phyloP scores from a whole-genome alignment of 2,113 vertebrate species.

The Rynchops niger region DNA sequence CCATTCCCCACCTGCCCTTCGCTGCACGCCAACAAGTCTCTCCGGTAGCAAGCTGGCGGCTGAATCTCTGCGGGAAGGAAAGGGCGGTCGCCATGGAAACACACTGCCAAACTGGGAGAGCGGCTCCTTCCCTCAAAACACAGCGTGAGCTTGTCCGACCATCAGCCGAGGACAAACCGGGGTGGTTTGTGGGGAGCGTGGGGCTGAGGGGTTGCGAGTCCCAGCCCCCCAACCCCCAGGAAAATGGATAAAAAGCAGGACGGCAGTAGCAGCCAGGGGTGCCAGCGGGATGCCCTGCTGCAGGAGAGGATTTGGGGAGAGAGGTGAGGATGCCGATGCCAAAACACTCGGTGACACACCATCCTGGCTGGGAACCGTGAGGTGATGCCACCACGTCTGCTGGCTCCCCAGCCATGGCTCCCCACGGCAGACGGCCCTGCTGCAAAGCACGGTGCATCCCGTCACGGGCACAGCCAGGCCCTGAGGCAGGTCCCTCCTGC shows the following conservation, averaged over 20 bases:
- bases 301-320: neutral
- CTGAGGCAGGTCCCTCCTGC: neutral
- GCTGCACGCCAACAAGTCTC: neutral
- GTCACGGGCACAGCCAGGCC: neutral
- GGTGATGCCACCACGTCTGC: neutral
- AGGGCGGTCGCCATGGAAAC: conserved; percentile 66
- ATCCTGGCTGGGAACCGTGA: accelerated
- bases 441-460: neutral
- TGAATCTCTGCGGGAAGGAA: conserved; percentile 19
- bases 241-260: accelerated
- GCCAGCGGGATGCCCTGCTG: accelerated
- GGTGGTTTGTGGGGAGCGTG: accelerated
- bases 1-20: neutral
- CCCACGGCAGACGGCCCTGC: neutral
- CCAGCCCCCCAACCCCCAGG: neutral
- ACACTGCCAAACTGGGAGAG: conserved; percentile 48
- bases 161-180: accelerated
- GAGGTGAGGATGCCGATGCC: accelerated
- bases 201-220: accelerated
- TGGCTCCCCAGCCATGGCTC: neutral
- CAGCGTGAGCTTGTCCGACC: neutral
- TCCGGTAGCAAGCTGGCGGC: neutral
- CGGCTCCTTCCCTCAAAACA: neutral
- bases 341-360: accelerated
- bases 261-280: accelerated